These are phyloP conservation scores for Leucoraja ocellata DNA, from an alignment of 2,797 vertebrate genomes.

Conservation along the genomic window DNA sequence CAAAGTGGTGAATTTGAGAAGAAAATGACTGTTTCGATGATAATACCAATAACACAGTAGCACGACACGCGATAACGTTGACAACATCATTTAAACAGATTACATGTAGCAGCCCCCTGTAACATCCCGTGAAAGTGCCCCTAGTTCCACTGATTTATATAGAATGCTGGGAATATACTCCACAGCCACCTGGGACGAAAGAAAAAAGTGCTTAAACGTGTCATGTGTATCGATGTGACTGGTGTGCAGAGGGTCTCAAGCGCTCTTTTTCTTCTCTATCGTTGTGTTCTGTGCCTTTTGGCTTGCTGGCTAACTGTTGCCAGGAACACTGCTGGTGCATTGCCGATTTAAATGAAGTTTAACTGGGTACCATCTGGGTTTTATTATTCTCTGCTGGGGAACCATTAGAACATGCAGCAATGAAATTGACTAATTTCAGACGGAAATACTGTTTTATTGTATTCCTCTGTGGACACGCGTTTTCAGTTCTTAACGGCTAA, in stretches of 20 bases:
- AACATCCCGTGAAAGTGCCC: neutral
- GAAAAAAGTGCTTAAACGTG: neutral
- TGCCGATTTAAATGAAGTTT: neutral
- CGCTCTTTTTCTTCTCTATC: neutral
- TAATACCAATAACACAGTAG: no score
- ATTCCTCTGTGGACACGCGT: neutral
- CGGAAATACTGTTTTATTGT: constrained; percentile 44
- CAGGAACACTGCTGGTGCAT: neutral
- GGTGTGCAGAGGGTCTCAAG: neutral
- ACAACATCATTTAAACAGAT: neutral
- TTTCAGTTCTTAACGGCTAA: neutral
- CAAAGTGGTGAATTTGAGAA: neutral
- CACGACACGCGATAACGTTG: neutral
- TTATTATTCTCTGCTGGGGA: constrained; percentile 49
- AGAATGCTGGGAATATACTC: neutral
- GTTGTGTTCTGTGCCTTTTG: neutral
- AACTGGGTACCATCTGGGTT: constrained; percentile 48
- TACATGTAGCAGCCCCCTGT: neutral
- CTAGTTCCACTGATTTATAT: neutral
- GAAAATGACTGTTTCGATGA: no score
- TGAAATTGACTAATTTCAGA: constrained; percentile 46
- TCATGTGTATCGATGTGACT: neutral
- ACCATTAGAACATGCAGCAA: constrained; percentile 47
- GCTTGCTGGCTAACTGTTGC: neutral
- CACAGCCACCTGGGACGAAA: neutral